These are phyloP conservation scores for Bos taurus DNA, from an alignment of 2,113 vertebrate species.

Conservation along the genomic window ARS-UCD2.0 NC_037338.1:95281501-95282000, in stretches of 20 bases:
- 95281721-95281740: neutral
- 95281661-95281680: neutral
- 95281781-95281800: neutral
- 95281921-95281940: neutral
- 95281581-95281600: neutral
- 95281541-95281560: neutral
- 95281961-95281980: neutral
- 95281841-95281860: neutral
- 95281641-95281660: neutral
- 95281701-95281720: neutral
- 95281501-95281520: neutral
- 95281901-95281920: neutral
- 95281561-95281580: neutral
- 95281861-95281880: neutral
- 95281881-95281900: neutral
- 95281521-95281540: fast-evolving
- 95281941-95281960: neutral
- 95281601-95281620: neutral
- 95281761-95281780: neutral
- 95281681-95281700: neutral
- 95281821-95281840: neutral
- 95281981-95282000: neutral
- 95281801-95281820: neutral
- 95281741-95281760: neutral
- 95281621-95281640: neutral